Evolutionary conservation across 2,113 vertebrate genomes (phyloP), one percentile per base, ranked within the genome.

Genomic region (Trinectes maculatus): DNA sequence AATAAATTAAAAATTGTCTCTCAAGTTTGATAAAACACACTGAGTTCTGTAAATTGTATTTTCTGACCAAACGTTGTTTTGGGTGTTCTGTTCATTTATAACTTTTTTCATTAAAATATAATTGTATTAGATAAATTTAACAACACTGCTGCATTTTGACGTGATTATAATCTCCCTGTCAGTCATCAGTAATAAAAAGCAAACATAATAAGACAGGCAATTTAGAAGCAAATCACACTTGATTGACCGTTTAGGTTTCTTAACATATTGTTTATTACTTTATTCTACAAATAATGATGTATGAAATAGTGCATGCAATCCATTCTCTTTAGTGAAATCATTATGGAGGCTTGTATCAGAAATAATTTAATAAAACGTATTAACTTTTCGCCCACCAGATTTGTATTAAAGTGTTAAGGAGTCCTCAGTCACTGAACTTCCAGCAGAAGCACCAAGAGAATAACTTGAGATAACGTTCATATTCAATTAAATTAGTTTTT

Each of bases 401-500:
- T 77, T 71, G 40, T 31, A 80, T 79, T 67, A 28, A 78, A 62
- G 68, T 70, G 52, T 70, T 65, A 86, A 63, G 43, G 58, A 9
- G 4, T 29, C 37, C 19, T 73, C 62, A 54, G 43, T 42, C 40
- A 18, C 31, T 25, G 11, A 29, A 10, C 33, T 63, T 72, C 79
- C 36, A 49, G 26, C 33, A n/a, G 18, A 47, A 51, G 34, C 58
- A 31, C 49, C 43, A 69, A 7, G 61, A 57, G 57, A 73, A 75
- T 57, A 56, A 33, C 46, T 29, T 19, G 3, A 56, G 55, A 85
- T 71, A 77, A 53, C 51, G 56, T 84, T 80, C 46, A 81, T 80
- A 85, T 88, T 80, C 79, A 90, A 90, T 91, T 91, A 91, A 90
- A 90, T 91, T 91, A 91, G 89, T 89, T 75, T 65, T 84, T 85